These are phyloP conservation scores for Xenus cinereus DNA, from an alignment of 2,113 vertebrate genomes.

Conservation along the genomic window DNA sequence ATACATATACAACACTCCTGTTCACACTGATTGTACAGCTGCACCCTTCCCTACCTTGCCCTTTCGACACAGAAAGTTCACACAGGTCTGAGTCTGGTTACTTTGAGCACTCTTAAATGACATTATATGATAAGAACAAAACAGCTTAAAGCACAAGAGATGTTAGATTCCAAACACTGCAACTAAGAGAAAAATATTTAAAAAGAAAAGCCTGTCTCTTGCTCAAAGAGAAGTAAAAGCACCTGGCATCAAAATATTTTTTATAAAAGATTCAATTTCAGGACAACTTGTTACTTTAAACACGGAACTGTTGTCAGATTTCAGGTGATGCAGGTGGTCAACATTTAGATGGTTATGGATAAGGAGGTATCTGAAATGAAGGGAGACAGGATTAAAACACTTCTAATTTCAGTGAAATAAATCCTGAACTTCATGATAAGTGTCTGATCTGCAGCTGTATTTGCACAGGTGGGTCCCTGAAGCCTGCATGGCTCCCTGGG, in stretches of 20 bases:
- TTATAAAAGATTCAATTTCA: neutral
- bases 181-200: neutral
- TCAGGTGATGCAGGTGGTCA: neutral
- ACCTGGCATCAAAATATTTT: neutral
- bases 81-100: neutral
- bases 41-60: neutral
- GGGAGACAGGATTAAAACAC: neutral
- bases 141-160: neutral
- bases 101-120: neutral
- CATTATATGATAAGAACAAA: neutral
- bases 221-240: neutral
- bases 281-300: neutral
- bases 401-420: neutral
- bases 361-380: neutral
- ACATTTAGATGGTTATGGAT: neutral
- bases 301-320: neutral
- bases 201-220: neutral
- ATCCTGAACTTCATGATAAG: neutral
- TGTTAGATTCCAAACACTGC: neutral
- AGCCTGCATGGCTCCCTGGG: fast-evolving
- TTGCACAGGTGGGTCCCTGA: neutral
- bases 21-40: neutral
- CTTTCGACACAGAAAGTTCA: neutral
- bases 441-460: neutral
- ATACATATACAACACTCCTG: fast-evolving